Percentiles rank a stretch among this genome's conserved stretches.
phyloP scores from a whole-genome alignment of 2,113 vertebrate genomes.

The Dolichotis patagonum region DNA sequence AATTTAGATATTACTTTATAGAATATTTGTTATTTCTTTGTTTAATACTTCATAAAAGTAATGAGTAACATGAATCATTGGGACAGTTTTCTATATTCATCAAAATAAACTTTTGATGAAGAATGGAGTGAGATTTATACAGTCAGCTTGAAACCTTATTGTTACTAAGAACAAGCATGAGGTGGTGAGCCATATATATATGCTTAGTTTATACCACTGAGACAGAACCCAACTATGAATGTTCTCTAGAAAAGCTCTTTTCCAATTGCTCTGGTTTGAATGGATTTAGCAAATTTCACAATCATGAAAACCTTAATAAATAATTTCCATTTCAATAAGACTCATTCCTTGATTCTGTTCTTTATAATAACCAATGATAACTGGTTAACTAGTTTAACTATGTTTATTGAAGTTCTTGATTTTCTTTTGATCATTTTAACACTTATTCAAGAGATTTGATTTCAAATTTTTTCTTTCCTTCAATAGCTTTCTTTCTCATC shows the following conservation, averaged over 20 bases:
- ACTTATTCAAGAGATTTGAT: slow-evolving; percentile 11
- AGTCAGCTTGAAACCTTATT: slow-evolving; percentile 5
- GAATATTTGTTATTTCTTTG: slow-evolving; percentile 69
- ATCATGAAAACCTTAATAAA: slow-evolving; percentile 1
- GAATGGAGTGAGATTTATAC: slow-evolving; percentile 51
- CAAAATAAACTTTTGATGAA: slow-evolving; percentile 70
- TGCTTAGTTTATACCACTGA: neutral
- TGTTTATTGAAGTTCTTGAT: neutral
- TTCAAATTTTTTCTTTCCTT: neutral
- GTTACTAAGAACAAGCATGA: slow-evolving; percentile 16
- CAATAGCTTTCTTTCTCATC: neutral
- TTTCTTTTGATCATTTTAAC: neutral
- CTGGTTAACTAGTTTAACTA: neutral
- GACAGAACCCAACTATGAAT: neutral
- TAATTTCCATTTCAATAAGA: neutral
- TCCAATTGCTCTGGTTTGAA: neutral
- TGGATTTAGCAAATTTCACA: neutral
- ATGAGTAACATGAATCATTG: slow-evolving; percentile 71
- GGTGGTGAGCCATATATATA: neutral
- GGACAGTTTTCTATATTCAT: slow-evolving; percentile 68
- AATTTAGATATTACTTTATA: slow-evolving; percentile 67
- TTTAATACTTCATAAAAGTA: slow-evolving; percentile 77
- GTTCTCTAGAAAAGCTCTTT: neutral
- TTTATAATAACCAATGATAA: neutral
- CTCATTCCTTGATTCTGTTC: neutral